Base-by-base conservation (phyloP, 1,140 invertebrate genomes). In the Oppia nitens region DNA sequence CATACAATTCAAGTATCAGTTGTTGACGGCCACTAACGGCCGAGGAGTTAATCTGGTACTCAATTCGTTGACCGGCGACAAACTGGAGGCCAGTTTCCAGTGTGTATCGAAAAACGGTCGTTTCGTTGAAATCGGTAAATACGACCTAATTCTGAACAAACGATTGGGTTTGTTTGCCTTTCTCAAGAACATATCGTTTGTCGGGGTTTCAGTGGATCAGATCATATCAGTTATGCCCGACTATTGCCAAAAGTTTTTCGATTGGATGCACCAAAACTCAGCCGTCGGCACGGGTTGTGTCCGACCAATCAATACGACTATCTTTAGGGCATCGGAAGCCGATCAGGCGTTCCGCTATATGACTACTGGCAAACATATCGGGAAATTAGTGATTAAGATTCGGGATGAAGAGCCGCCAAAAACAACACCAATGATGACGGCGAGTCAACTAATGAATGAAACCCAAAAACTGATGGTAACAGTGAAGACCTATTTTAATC, bases 91-190 rank as follows among this genome's bases (percentile, higher is more conserved):
- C 1, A 90, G 88, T 57, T 74, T 96, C 6, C 79, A 90, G 59
- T 92, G 92, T 69, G 72, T 97, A 32, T 87, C 87, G 0, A 74
- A 81, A 48, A 85, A 90, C 67, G 93, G 91, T 29, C 78, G 90
- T 29, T 98, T 97, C 75, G 75, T 95, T 26, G 93, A 98, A 75
- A 97, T 98, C 66, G 93, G 93, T 61, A 98, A 98, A 73, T 88
- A 84, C 62, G 92, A 98, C 75, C 72, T 98, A 26, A 88, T 87
- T 4, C 92, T 92, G 66, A 88, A 96, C 70, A 81, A 78, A 6
- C 71, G 80, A 3, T 69, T 95, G 56, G 91, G 91, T 17, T 96
- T 98, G 92, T 78, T 86, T 0, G 68, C 96, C 2, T 95, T 98
- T 74, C 72, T 96, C 64, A 94, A 91, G 68, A 97, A 97, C 68